A percentile compares a stretch with the other conserved stretches of the same genome.
Conservation (phyloP, 2,113 vertebrate species). For the Peromyscus maniculatus region DNA sequence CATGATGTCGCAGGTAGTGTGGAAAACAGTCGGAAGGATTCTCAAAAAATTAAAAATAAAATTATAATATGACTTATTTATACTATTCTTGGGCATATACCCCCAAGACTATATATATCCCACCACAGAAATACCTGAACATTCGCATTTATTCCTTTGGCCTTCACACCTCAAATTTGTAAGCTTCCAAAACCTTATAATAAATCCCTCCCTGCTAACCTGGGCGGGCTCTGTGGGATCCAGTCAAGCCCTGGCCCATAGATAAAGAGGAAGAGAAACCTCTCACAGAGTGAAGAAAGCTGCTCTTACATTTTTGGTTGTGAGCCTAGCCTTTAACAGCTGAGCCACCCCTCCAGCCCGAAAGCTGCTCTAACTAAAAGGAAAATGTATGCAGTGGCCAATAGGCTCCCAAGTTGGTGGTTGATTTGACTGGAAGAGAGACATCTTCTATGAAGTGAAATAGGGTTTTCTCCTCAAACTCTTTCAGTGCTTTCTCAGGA, state of each 20-base stretch:
- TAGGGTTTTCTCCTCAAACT: not conserved
- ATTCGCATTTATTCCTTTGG: not conserved
- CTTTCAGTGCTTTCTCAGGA: not conserved
- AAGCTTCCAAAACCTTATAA: not conserved
- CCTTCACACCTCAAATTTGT: not conserved
- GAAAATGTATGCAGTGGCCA: not conserved
- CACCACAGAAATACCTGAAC: not conserved
- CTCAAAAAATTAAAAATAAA: not conserved
- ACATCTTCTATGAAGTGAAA: slow-evolving; percentile 34
- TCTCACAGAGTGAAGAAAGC: not conserved
- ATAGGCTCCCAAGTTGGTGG: not conserved
- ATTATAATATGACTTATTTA: not conserved
- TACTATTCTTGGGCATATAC: not conserved
- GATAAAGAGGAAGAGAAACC: not conserved
- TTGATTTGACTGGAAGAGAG: not conserved
- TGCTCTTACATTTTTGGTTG: not conserved
- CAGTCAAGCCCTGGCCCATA: not conserved
- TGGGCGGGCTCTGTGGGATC: not conserved
- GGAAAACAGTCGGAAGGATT: too few relatives aligned
- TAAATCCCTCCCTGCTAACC: slow-evolving; percentile 30
- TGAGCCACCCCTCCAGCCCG: too few relatives aligned
- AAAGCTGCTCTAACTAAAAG: not conserved
- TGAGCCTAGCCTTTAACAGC: too few relatives aligned
- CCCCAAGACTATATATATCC: not conserved
- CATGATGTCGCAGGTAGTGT: too few relatives aligned